A percentile compares a stretch with the other conserved stretches of the same genome.
Evolutionary conservation across 2,113 vertebrate genomes (phyloP).

Genomic region (Pogonocichla stellata): DNA sequence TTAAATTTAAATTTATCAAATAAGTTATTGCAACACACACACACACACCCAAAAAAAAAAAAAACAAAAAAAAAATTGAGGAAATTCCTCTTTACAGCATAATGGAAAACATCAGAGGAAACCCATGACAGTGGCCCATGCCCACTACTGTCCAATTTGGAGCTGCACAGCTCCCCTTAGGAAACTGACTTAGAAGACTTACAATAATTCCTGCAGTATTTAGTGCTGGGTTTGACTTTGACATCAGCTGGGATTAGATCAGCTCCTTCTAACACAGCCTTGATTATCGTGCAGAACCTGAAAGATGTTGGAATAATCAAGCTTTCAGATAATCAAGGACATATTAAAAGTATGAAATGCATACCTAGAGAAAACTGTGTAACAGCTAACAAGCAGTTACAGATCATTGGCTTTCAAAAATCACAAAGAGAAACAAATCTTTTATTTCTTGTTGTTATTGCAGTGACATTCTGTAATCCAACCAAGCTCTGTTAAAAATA

Average conservation of each 20-base stretch:
- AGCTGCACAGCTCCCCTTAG: background rate
- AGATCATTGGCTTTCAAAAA: slow-evolving; percentile 8
- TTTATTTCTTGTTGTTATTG: slow-evolving; percentile 19
- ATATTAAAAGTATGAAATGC: slow-evolving; percentile 13
- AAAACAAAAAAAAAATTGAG: background rate
- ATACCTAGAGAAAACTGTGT: background rate
- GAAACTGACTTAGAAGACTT: background rate
- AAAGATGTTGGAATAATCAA: background rate
- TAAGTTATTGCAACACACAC: background rate
- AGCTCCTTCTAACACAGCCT: background rate
- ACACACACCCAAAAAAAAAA: too few species aligned
- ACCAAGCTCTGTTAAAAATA: background rate
- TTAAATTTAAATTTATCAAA: background rate
- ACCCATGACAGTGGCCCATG: background rate
- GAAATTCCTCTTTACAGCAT: background rate
- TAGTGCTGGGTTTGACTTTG: background rate
- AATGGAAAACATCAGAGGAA: background rate
- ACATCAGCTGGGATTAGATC: background rate
- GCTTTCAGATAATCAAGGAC: background rate
- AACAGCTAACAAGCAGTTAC: slow-evolving; percentile 1
- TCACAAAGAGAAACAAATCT: background rate
- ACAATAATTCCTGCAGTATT: background rate
- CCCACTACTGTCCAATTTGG: background rate
- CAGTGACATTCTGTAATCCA: background rate
- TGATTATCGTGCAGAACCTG: background rate